Evolutionary conservation across 1,140 invertebrate genomes (phyloP).

Genomic region (Ditylenchus dipsaci): DNA sequence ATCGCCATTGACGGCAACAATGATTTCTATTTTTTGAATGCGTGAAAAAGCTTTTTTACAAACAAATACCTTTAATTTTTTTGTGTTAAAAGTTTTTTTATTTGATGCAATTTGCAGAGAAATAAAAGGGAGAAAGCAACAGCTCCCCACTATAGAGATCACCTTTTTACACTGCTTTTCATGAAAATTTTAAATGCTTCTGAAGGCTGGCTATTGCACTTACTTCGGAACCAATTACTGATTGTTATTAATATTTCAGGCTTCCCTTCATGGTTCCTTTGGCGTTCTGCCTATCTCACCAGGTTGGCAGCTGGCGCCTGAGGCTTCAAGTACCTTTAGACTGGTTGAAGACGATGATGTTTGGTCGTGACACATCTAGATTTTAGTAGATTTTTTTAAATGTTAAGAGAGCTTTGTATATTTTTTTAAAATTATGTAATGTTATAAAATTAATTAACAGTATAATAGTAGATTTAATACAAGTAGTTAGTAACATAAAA

Average conservation of each 20-base stretch:
- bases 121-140: no score
- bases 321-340: conserved; percentile 61
- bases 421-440: not conserved
- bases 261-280: conserved; percentile 60
- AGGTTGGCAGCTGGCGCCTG: conserved; percentile 57
- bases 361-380: conserved; percentile 58
- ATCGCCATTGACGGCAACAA: no score
- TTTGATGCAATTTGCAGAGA: no score
- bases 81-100: not conserved
- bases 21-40: no score
- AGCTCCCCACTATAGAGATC: no score
- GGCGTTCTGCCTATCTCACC: conserved; percentile 61
- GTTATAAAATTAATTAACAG: no score
- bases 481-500: no score
- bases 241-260: conserved; percentile 52
- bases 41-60: no score
- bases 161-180: no score
- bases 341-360: conserved; percentile 60
- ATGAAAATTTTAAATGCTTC: no score
- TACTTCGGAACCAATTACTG: conserved; percentile 4
- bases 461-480: no score
- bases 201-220: no score
- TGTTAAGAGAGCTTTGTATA: not conserved
- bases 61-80: not conserved
- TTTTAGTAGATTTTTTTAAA: conserved; percentile 18